These are phyloP conservation scores for Delichon dasypus DNA, from an alignment of 2,797 vertebrate genomes.

Conservation along the genomic window DNA sequence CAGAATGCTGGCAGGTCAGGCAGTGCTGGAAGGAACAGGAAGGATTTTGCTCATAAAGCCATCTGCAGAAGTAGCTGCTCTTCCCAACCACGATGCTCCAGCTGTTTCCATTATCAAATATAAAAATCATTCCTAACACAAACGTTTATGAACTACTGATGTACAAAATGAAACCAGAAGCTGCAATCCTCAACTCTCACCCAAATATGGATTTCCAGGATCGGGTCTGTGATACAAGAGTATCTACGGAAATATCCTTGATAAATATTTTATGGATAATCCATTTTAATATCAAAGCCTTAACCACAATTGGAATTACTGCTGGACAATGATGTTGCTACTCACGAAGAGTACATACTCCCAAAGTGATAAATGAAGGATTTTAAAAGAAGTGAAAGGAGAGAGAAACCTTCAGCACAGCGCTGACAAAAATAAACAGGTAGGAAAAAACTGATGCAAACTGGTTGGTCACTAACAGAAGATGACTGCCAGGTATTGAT, in stretches of 20 bases:
- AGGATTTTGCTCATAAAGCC: not conserved
- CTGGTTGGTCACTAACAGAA: not conserved
- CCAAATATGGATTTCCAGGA: not conserved
- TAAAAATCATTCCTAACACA: not conserved
- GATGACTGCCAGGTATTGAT: not conserved
- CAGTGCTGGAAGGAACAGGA: not conserved
- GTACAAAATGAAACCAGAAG: not conserved
- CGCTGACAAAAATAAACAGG: not conserved
- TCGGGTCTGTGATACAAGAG: accelerated
- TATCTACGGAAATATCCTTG: not conserved
- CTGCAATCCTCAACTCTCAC: not conserved
- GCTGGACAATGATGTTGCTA: not conserved
- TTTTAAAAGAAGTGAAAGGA: not conserved
- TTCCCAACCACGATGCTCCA: not conserved
- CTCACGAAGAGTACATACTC: not conserved
- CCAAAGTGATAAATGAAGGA: not conserved
- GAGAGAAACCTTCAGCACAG: not conserved
- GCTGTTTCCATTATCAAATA: not conserved
- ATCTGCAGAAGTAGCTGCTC: not conserved
- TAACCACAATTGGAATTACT: not conserved
- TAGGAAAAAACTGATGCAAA: not conserved
- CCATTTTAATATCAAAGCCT: not conserved
- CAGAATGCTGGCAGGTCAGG: not conserved
- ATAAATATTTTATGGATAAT: not conserved
- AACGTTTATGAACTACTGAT: not conserved